A percentile compares a stretch with the other conserved stretches of the same genome.
These are phyloP conservation scores for Mionectes olivaceus DNA, from an alignment of 2,797 vertebrate species.

Conservation along the genomic window DNA sequence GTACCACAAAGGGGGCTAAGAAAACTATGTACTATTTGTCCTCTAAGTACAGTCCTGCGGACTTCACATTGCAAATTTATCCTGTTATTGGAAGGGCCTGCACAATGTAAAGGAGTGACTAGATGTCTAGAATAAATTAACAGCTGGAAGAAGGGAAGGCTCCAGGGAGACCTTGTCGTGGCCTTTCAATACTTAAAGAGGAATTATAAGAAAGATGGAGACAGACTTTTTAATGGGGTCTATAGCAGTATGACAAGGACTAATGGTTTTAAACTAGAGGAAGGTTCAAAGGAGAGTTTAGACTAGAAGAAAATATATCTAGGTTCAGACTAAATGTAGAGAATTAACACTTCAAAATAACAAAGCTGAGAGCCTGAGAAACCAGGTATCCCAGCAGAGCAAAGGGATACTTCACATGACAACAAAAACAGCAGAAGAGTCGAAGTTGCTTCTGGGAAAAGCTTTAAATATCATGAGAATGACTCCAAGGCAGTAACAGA, in stretches of 20 bases:
- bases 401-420: background rate
- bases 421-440: background rate
- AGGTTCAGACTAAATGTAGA: background rate
- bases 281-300: background rate
- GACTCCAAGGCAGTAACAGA: background rate
- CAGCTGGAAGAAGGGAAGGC: background rate
- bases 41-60: background rate
- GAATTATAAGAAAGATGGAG: background rate
- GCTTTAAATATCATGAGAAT: background rate
- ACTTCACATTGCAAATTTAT: background rate
- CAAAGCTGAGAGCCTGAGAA: background rate
- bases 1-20: background rate
- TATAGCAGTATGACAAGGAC: background rate
- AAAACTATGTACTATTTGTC: conserved; percentile 22
- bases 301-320: background rate
- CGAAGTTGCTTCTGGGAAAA: background rate
- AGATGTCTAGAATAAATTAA: background rate
- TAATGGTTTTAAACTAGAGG: background rate
- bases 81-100: background rate
- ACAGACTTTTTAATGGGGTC: background rate
- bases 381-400: background rate
- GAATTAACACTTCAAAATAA: background rate
- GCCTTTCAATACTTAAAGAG: background rate
- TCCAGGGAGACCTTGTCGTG: background rate
- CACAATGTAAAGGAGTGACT: background rate